These are phyloP conservation scores for Spea bombifrons DNA, from an alignment of 2,113 vertebrate species.

Conservation along the genomic window DNA sequence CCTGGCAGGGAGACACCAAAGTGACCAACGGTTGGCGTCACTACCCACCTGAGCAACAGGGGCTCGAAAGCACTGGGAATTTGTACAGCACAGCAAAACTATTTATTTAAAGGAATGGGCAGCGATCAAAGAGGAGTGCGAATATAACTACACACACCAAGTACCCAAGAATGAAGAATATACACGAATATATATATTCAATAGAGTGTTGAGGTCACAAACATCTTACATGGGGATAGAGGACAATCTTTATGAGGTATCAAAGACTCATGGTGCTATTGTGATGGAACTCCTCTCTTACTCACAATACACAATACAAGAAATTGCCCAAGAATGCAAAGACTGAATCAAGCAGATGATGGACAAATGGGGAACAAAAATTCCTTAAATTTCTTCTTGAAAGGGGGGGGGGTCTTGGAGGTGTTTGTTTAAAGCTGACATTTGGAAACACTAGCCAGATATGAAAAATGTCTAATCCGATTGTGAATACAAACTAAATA, in stretches of 20 bases:
- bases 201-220: slow-evolving; percentile 8
- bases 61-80: slow-evolving; percentile 67
- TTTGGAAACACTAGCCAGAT: slow-evolving; percentile 12
- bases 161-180: slow-evolving; percentile 1
- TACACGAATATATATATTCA: slow-evolving; percentile 6
- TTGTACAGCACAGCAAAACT: slow-evolving; percentile 82
- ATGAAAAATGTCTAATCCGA: slow-evolving; percentile 6
- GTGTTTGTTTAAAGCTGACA: slow-evolving; percentile 20
- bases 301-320: slow-evolving; percentile 3
- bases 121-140: slow-evolving; percentile 33
- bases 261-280: slow-evolving; percentile 23
- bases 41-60: slow-evolving; percentile 53
- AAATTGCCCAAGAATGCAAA: slow-evolving; percentile 42
- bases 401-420: slow-evolving; percentile 8
- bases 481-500: slow-evolving; percentile 16
- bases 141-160: slow-evolving; percentile 29
- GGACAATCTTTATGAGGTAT: slow-evolving; percentile 1
- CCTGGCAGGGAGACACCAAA: slow-evolving; percentile 84
- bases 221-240: neutral
- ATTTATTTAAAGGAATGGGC: slow-evolving; percentile 66
- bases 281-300: slow-evolving; percentile 10
- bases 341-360: slow-evolving; percentile 34
- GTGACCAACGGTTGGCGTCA: slow-evolving; percentile 64
- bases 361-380: slow-evolving; percentile 27
- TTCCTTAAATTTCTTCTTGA: slow-evolving; percentile 30